Evolutionary conservation across 2,113 vertebrate genomes (phyloP).

Genomic region (Urocynchramus pylzowi): DNA sequence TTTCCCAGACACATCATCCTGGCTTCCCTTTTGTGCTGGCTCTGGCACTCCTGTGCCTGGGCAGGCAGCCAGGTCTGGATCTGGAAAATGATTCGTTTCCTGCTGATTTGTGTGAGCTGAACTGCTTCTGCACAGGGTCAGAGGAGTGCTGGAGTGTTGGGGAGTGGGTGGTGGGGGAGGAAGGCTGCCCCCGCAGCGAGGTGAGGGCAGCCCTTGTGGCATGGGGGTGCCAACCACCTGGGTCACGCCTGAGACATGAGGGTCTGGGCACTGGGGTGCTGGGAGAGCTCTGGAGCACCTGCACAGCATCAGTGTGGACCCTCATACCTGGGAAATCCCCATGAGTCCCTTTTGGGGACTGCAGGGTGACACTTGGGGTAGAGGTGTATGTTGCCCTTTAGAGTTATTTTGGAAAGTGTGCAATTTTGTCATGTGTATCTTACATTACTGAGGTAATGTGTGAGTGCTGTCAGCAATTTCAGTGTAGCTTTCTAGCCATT

Average conservation of each 20-base stretch:
- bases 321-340: not conserved
- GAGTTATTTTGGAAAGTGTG: not conserved
- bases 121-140: not conserved
- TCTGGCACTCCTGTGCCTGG: constrained; percentile 50
- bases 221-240: fast-evolving
- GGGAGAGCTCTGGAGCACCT: not conserved
- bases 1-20: constrained; percentile 19
- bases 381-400: not conserved
- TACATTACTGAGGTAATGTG: not conserved
- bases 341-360: not conserved
- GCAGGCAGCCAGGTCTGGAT: constrained; percentile 51
- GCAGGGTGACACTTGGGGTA: not conserved
- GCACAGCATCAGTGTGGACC: not conserved
- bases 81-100: constrained; percentile 55
- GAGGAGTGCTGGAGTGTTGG: not conserved
- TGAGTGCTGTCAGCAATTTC: not conserved
- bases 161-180: not conserved
- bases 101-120: constrained; percentile 22
- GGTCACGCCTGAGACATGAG: not conserved
- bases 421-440: not conserved
- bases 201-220: not conserved
- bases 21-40: constrained; percentile 41
- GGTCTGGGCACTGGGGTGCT: not conserved
- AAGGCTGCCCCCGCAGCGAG: fast-evolving
- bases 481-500: not conserved